Evolutionary conservation across 1,140 invertebrate genomes (phyloP).

Genomic region (Heliothis virescens): DNA sequence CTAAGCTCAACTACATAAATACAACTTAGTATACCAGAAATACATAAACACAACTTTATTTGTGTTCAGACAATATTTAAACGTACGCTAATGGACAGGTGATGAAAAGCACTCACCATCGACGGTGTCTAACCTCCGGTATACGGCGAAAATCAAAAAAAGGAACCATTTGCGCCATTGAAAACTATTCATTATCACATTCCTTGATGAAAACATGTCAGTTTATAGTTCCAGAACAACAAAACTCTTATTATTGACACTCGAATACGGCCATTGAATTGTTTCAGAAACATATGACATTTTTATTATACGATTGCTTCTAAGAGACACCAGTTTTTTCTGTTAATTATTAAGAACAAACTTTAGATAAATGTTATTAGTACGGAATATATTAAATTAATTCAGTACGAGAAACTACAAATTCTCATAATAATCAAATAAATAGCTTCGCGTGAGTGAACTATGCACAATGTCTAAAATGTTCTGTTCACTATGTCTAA

Average conservation of each 20-base stretch:
- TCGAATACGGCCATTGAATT: slow-evolving; percentile 73
- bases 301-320: slow-evolving; percentile 54
- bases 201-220: slow-evolving; percentile 71
- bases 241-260: slow-evolving; percentile 77
- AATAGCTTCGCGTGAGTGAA: slow-evolving; percentile 49
- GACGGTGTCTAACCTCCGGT: slow-evolving; percentile 62
- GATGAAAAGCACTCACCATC: slow-evolving; percentile 66
- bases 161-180: slow-evolving; percentile 70
- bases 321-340: slow-evolving; percentile 37
- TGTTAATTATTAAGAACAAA: slow-evolving; percentile 25
- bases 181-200: slow-evolving; percentile 74
- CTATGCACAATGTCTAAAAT: slow-evolving; percentile 21
- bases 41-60: slow-evolving; percentile 33
- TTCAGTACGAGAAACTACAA: slow-evolving; percentile 27
- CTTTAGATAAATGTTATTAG: neutral
- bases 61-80: slow-evolving; percentile 32
- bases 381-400: neutral
- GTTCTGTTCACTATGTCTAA: too few relatives aligned
- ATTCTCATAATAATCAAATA: slow-evolving; percentile 41
- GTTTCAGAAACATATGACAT: slow-evolving; percentile 71
- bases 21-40: slow-evolving; percentile 7
- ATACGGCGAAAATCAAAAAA: slow-evolving; percentile 66
- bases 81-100: slow-evolving; percentile 23
- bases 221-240: slow-evolving; percentile 66
- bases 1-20: neutral